Evolutionary conservation across 2,113 vertebrate genomes (phyloP), one percentile per base, ranked within the genome.

Genomic region (Microtus pennsylvanicus): DNA sequence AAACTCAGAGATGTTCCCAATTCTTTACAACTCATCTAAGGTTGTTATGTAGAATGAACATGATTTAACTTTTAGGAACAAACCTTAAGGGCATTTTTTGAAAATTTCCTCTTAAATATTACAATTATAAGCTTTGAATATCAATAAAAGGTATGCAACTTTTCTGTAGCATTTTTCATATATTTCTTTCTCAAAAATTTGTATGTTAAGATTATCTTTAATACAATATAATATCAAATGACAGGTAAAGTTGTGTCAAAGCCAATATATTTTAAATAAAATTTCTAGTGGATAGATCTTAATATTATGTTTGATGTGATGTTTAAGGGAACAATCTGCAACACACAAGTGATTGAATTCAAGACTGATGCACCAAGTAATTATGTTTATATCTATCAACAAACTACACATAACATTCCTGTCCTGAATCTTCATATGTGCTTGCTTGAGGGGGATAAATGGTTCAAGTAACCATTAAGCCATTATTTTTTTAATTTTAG

Each of bases 1-100:
- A 96, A 98, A 97, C 96, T 97, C 92, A 97, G 95, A 94, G 45
- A 82, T 97, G 45, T 91, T 96, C 47, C 90, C 93, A 42, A 52
- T 91, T 83, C 95, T 96, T 94, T 80, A 89, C 30, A 97, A 89
- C 77, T 82, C 38, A 80, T 92, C 42, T 83, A 94, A 96, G 61
- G 50, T 90, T 94, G 61, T 94, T 95, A 86, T 95, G 75, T 33
- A 94, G 55, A 88, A 82, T 96, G 77, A 89, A 97, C 16, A 80
- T 87, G 58, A 85, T 45, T 76, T 87, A 92, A 94, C 30, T 96
- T 96, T 90, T 85, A 76, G 83, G 45, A 74, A 94, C 42, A 45
- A 89, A 87, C 38, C 14, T 47, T 86, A 35, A 94, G n/a, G 89
- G 10, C 35, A 30, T 24, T 74, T 74, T 89, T 94, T 70, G 1